Conservation (phyloP, 2,797 vertebrate genomes). For the Pyrocephalus nanus region DNA sequence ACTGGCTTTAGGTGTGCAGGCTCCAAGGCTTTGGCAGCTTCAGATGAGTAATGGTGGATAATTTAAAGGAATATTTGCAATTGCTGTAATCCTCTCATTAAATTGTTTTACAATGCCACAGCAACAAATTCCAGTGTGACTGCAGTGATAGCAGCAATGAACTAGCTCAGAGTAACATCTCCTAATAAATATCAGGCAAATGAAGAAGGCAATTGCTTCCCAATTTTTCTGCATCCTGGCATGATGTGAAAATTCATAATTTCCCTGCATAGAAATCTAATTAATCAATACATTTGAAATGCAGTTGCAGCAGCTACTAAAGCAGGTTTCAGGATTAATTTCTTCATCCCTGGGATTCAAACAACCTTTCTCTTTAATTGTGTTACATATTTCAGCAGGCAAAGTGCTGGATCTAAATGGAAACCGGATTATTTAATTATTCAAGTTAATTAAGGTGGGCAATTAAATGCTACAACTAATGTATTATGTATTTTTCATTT, state of each 20-base stretch:
- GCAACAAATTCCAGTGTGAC: background rate
- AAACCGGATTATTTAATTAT: slow-evolving; percentile 24
- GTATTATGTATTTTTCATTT: background rate
- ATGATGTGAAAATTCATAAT: background rate
- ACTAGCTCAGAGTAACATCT: background rate
- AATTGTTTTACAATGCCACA: background rate
- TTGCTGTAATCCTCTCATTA: background rate
- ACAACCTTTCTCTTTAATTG: background rate
- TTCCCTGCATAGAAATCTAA: background rate
- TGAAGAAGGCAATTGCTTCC: background rate
- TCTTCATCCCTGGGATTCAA: background rate
- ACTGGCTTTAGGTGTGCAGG: background rate
- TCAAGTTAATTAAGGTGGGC: slow-evolving; percentile 25
- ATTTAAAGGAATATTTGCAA: background rate
- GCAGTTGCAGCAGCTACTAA: background rate
- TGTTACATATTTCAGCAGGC: background rate
- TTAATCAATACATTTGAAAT: background rate
- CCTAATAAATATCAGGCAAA: slow-evolving; percentile 21
- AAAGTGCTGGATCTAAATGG: slow-evolving; percentile 1
- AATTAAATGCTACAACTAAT: slow-evolving; percentile 18
- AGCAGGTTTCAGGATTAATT: background rate
- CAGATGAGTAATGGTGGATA: background rate
- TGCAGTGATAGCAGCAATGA: background rate
- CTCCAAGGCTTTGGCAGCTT: background rate
- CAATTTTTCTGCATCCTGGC: background rate